Conservation (phyloP, 2,113 vertebrate species). For the Centrocercus urophasianus region DNA sequence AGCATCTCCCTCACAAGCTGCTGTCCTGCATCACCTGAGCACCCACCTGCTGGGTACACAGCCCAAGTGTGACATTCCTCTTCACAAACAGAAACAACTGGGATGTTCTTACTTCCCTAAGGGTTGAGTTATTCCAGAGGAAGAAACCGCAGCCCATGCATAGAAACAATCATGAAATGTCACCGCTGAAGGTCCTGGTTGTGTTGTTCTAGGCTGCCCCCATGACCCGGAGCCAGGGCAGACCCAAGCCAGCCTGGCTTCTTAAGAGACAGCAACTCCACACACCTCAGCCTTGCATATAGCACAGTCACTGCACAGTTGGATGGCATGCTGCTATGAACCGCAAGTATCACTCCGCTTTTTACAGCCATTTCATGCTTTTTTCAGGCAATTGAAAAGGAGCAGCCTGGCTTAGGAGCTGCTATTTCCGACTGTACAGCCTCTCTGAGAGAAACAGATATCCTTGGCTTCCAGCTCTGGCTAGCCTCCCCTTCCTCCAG, state of each 20-base stretch:
- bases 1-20: rapidly evolving
- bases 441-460: neutral
- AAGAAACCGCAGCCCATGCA: neutral
- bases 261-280: neutral
- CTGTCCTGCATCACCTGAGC: neutral
- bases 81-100: rapidly evolving
- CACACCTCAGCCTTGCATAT: neutral
- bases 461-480: neutral
- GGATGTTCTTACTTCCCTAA: rapidly evolving
- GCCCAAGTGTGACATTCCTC: neutral
- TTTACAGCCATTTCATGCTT: neutral
- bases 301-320: rapidly evolving
- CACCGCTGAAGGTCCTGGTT: neutral
- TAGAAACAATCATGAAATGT: neutral
- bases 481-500: neutral
- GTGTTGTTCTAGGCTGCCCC: rapidly evolving
- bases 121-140: rapidly evolving
- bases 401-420: slow-evolving; percentile 3
- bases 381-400: neutral
- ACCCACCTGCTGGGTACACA: rapidly evolving
- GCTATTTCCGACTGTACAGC: neutral
- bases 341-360: neutral
- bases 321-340: neutral
- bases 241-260: neutral
- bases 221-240: rapidly evolving